Evolutionary conservation across 2,113 vertebrate species (phyloP), one percentile per base, ranked within the genome.

Genomic region (Phalacrocorax aristotelis): DNA sequence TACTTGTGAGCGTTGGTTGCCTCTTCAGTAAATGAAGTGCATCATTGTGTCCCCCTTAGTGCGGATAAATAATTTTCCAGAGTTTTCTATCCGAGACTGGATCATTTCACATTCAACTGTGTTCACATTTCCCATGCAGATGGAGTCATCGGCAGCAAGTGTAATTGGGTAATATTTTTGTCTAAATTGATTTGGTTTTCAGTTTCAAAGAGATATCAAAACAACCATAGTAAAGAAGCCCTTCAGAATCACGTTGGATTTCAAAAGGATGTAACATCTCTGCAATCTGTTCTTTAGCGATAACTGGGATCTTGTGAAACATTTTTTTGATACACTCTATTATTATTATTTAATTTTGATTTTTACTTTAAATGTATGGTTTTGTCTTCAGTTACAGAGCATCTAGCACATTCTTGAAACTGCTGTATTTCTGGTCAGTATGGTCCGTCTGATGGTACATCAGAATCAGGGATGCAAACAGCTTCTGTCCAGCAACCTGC

Each of bases 161-260:
- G 2, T 48, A 82, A 82, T 36, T 87, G 44, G 32, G 26, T 64
- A 92, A 75, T 89, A 32, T 72, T 91, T 94, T 71, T 71, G 7
- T 91, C 38, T 18, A 76, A 79, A 84, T 82, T 76, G 38, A 40
- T 95, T 91, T 52, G 30, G 5, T n/a, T 91, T 91, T 84, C 32
- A 40, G 17, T 95, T 96, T 91, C 61, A 71, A 78, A 75, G 60
- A 60, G 17, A 40, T 75, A 71, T n/a, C 38, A 79, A 70, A 92
- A 46, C 60, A 87, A 62, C 36, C 0, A 0, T n/a, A 75, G 17
- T 52, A 57, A 70, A 65, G 36, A 87, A 82, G 17, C 44, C 44
- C 17, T 86, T 66, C 71, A 62, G 22, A 76, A 48, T 90, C 34
- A 30, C 0, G 0, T 11, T 40, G 13, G 18, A 77, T 92, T 90